Evolutionary conservation across 1,140 invertebrate species (phyloP).

Genomic region (Brachystomella parvula): DNA sequence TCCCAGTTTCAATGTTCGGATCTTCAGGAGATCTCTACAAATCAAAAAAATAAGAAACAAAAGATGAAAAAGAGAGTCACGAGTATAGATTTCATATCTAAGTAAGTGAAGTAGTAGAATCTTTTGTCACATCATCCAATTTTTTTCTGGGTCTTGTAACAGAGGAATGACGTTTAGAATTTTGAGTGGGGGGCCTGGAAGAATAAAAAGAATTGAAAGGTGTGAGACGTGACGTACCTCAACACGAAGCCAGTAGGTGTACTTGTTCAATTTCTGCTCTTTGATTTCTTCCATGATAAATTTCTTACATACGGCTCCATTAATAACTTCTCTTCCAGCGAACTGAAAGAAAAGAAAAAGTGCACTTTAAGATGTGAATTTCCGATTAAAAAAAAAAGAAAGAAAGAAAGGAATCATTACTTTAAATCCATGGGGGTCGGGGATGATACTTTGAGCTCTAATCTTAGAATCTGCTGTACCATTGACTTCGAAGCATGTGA

Average conservation of each 20-base stretch:
- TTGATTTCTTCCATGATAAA: conserved; percentile 60
- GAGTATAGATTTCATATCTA: background rate
- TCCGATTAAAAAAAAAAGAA: background rate
- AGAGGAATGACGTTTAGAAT: background rate
- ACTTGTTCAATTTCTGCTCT: conserved; percentile 75
- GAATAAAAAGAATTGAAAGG: background rate
- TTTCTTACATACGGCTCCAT: conserved; percentile 52
- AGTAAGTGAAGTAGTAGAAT: background rate
- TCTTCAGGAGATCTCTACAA: conserved; percentile 24
- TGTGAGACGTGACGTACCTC: conserved; percentile 46
- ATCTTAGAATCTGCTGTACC: conserved; percentile 52
- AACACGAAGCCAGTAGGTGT: conserved; percentile 72
- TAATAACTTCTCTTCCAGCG: conserved; percentile 40
- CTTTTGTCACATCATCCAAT: background rate
- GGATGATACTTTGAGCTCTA: conserved; percentile 66
- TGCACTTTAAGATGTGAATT: background rate
- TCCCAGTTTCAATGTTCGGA: conserved; percentile 30
- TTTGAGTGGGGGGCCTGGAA: background rate
- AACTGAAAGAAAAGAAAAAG: conserved; percentile 37
- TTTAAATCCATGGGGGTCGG: conserved; percentile 68
- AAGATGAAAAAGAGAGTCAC: background rate
- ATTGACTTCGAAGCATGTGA: conserved; percentile 77
- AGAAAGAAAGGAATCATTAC: conserved; percentile 42
- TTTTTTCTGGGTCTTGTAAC: background rate
- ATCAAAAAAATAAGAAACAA: too few species aligned